Base-by-base conservation (phyloP, 2,797 vertebrate genomes). In the Coranthus polyacanthus region DNA sequence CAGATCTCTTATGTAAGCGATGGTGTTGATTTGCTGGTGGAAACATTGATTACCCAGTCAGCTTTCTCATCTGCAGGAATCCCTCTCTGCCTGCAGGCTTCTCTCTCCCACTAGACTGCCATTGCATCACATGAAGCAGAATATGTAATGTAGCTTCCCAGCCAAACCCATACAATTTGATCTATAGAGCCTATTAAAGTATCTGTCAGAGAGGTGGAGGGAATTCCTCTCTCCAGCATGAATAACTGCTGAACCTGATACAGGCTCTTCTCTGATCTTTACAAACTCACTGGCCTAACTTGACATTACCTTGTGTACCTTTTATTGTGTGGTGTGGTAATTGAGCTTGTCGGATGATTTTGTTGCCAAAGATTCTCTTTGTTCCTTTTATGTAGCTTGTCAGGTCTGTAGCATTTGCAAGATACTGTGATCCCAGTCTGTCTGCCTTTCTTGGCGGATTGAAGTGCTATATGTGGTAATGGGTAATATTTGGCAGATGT, bases 41-140 rank as follows among this genome's bases (percentile, higher is more conserved):
- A 72, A 79, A 60, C 56, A 71, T 56, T 49, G 62, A 75, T 77
- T 55, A 52, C 50, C 36, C 36, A 22, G 55, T 53, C 65, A 49
- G 63, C 65, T 61, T 68, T 65, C 54, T 50, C 46, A 46, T 66
- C 50, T 72, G 67, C 45, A 72, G 59, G 60, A 72, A 53, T 77
- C 56, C 22, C 26, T 58, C 39, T 64, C 36, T 78, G 67, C 57
- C 74, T 65, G 50, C 45, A 47, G 62, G 68, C 66, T 36, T 49
- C 59, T 78, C 43, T 44, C 44, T 64, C 68, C 60, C 57, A 15
- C 50, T 17, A 62, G 84, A 81, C 38, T 42, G 5, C 53, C 38
- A 44, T 39, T 68, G 70, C 66, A 63, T 81, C 75, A 78, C 68
- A 83, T 80, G 64, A 83, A 84, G 55, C 74, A 83, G 74, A 80